Conservation (phyloP, 2,797 vertebrate species). For the Cheirogaleus major region DNA sequence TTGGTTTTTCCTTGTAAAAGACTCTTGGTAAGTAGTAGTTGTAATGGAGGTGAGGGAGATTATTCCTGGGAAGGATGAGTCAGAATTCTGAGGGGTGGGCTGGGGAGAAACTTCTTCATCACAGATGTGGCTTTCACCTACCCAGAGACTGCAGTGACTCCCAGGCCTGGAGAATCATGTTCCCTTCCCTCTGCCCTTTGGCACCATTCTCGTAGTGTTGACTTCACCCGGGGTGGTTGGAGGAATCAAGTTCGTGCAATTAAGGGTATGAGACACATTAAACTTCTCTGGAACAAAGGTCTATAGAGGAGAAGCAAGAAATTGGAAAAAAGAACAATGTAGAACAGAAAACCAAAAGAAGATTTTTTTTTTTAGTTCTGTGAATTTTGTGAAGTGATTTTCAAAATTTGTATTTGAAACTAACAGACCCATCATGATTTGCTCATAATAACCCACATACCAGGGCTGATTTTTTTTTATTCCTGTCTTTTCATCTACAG, state of each 20-base stretch:
- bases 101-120: not conserved
- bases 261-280: not conserved
- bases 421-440: not conserved
- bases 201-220: not conserved
- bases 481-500: not conserved
- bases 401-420: not conserved
- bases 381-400: not conserved
- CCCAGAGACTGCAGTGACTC: not conserved
- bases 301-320: not conserved
- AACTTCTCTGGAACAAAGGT: not conserved
- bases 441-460: not conserved
- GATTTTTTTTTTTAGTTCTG: not conserved
- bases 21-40: not conserved
- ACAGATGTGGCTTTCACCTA: fast-evolving
- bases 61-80: not conserved
- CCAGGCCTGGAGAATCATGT: not conserved
- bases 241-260: not conserved
- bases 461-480: not conserved
- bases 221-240: not conserved
- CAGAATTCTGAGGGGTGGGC: not conserved
- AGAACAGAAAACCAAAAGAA: not conserved
- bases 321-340: not conserved
- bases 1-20: not conserved
- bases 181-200: not conserved
- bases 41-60: not conserved